Evolutionary conservation across 2,888 invertebrate species (phyloP), one percentile per base, ranked within the genome.

Genomic region (Folsomia manolachei): DNA sequence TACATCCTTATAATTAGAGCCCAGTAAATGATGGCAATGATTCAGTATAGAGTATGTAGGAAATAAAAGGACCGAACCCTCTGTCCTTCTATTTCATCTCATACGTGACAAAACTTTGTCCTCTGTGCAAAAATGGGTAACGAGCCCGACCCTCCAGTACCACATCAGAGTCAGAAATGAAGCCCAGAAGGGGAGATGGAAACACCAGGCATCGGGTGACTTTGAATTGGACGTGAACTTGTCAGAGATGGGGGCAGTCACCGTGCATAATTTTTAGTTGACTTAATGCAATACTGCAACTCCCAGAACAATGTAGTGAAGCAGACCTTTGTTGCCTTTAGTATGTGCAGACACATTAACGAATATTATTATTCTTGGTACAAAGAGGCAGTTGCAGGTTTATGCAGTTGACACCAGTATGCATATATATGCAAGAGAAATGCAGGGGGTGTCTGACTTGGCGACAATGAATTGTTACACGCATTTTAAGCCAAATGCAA

Each of bases 251-350:
- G 21, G 56, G 56, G 56, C 56, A 56, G 56, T 56, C 56, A 56
- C 19, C 56, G 56, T 56, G 56, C 19, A 56, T 56, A 56, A 56
- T 56, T 56, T 39, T 21, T 56, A 56, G 56, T 21, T 56, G 56
- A 56, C 56, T 56, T 56, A 19, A 56, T 56, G 56, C 39, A 39
- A 39, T 39, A 39, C 39, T 9, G 7, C 39, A 39, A 39, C n/a
- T n/a, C 39, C 4, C 39, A 39, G 39, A 14, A 39, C 39, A 39
- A 39, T 39, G 39, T n/a, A n/a, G n/a, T n/a, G n/a, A n/a, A 14
- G 39, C 39, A 39, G n/a, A 39, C 39, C 4, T 39, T 39, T 39
- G 7, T 56, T 56, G 11, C 19, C 7, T 56, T 56, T 56, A 14
- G 18, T 56, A 56, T 19, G 7, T 56, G 56, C 39, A 39, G 7